Base-by-base conservation (phyloP, 2,888 invertebrate genomes). In the Cheilosia vulpina region DNA sequence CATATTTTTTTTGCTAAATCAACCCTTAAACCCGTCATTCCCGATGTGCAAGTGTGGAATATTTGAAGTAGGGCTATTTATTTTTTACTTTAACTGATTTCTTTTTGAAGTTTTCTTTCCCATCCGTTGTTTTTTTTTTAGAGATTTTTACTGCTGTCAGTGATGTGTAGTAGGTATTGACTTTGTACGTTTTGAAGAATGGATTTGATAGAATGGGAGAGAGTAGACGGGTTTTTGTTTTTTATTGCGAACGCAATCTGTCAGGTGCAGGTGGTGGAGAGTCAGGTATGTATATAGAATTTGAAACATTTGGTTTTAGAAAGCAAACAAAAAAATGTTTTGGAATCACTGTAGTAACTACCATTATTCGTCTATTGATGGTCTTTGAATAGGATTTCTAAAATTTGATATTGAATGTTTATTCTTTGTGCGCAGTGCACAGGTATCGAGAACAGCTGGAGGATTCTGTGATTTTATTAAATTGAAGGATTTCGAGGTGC, bases 1-100 rank as follows among this genome's bases (percentile, higher is more conserved):
- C 21, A 60, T 9, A 69, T 17, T 50, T 50, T 50, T 50, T 52
- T n/a, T 34, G 19, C 53, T 41, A 65, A 73, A 73, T 75, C 58
- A 69, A 71, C 68, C 68, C 69, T 50, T 55, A 57, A 72, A 38
- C 31, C 71, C 38, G 19, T 43, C 45, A 41, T 17, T 19, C 31
- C 38, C 11, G 58, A 55, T 45, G 38, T 47, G 47, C 43, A 55
- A 55, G 53, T 69, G 58, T 45, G 47, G 57, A 71, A 71, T 80
- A 71, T 80, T 84, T 75, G 47, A 47, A 50, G 57, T 69, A 73
- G 79, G 69, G 71, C 69, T 84, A 71, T 69, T 69, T 71, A 75
- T 80, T 80, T 78, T 84, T 80, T 50, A 76, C 75, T 80, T 71
- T 66, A 80, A 31, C 31, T 82, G 69, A 76, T 81, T 81, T 65